Percentiles rank a stretch among this genome's conserved stretches.
phyloP scores from a whole-genome alignment of 2,113 vertebrate species.

The Columba livia region DNA sequence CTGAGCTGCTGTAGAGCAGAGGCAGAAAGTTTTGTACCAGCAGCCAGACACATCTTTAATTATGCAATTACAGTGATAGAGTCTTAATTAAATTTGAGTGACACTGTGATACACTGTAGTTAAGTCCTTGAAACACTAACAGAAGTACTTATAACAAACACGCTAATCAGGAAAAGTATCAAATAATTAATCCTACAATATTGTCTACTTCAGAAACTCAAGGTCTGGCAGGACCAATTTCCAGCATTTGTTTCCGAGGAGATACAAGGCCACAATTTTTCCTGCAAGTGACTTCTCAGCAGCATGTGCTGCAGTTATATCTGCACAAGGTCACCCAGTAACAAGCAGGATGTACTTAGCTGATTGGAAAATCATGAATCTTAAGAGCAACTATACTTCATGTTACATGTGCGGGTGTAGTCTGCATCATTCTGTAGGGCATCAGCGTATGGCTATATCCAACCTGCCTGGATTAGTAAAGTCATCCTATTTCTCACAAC shows the following conservation, averaged over 20 bases:
- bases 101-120: conserved; percentile 20
- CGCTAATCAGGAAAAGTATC: conserved; percentile 54
- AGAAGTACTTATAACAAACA: conserved; percentile 33
- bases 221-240: conserved; percentile 49
- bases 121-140: conserved; percentile 62
- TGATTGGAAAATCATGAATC: conserved; percentile 49
- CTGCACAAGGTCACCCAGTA: conserved; percentile 37
- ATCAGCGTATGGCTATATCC: background rate
- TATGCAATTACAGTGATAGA: conserved; percentile 38
- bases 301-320: background rate
- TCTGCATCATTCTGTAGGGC: background rate
- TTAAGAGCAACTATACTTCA: background rate
- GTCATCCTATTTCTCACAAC: background rate
- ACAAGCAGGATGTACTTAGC: conserved; percentile 39
- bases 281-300: background rate
- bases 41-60: conserved; percentile 52
- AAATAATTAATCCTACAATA: conserved; percentile 50
- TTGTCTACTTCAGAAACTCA: conserved; percentile 21
- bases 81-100: conserved; percentile 38
- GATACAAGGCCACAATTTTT: conserved; percentile 50
- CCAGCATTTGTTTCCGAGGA: conserved; percentile 45
- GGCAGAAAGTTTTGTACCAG: background rate
- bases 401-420: background rate
- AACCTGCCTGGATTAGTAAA: background rate
- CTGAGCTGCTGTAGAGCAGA: background rate